Base-by-base conservation (phyloP, 2,888 invertebrate species). In the Zele albiditarsus region DNA sequence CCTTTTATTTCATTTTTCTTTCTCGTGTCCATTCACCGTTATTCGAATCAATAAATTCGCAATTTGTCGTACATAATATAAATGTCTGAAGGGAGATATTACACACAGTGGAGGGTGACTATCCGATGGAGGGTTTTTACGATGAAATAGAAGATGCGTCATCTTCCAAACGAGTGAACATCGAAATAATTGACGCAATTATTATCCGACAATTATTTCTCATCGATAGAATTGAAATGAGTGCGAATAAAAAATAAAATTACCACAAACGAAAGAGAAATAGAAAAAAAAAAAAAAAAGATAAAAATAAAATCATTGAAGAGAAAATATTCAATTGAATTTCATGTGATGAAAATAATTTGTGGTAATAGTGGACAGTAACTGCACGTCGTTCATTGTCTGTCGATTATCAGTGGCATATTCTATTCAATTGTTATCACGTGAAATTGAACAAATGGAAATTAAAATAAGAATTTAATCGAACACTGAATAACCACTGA, bases 161-260 rank as follows among this genome's bases (percentile, higher is more conserved):
- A 63, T 63, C 28, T 76, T 76, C 73, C 73, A 65, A 66, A 46
- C 73, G 79, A 76, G 66, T 69, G 76, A 76, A 70, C 78, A 74
- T 76, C 63, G 74, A 79, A 79, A 75, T 79, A 79, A 79, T 79
- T 79, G 78, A 73, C 78, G 70, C 74, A 76, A 79, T 78, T 38
- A 63, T 63, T 63, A 20, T 62, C n/a, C 4, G 25, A 33, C 25
- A 66, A 53, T 53, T 20, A n/a, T 53, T 53, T 10, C 8, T 20
- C 25, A 10, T 42, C 23, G n/a, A 23, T 25, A 20, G n/a, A 25
- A 25, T 16, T 66, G 14, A 20, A n/a, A 42, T 27, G 16, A 6
- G 16, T 27, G 53, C 8, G 12, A 38, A 38, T 38, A 2, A n/a
- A 53, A 27, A 67, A 49, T 5, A 27, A 38, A 23, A 27, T 23